Evolutionary conservation across 2,113 vertebrate species (phyloP).

Genomic region (Synodontis membranacea): DNA sequence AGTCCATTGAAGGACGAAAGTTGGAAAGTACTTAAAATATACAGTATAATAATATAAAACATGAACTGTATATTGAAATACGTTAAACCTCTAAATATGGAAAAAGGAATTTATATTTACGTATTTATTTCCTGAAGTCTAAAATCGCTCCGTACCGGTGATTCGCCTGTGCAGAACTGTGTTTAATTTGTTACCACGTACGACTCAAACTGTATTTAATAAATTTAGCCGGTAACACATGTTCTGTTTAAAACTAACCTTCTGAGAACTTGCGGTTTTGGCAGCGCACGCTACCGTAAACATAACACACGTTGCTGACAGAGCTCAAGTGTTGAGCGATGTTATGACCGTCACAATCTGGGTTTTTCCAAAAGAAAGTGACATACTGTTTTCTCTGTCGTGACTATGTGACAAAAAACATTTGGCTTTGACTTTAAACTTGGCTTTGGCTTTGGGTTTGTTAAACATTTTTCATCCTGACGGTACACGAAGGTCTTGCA

Average conservation of each 20-base stretch:
- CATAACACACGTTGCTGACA: conserved; percentile 19
- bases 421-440: not conserved
- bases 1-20: not conserved
- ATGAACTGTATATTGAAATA: not conserved
- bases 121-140: not conserved
- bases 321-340: not conserved
- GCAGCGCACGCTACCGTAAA: not conserved
- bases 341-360: not conserved
- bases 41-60: not conserved
- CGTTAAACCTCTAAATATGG: not conserved
- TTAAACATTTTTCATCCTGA: not conserved
- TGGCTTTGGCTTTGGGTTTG: not conserved
- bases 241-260: conserved; percentile 31
- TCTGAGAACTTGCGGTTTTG: not conserved
- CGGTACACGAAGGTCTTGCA: not conserved
- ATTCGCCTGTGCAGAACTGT: not conserved
- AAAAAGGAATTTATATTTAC: not conserved
- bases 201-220: not conserved
- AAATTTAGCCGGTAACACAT: not conserved
- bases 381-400: not conserved
- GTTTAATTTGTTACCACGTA: not conserved
- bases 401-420: not conserved
- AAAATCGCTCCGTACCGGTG: not conserved
- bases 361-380: not conserved
- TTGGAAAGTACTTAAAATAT: not conserved